Base-by-base conservation (phyloP, 2,888 invertebrate species). In the Graphium colonna region DNA sequence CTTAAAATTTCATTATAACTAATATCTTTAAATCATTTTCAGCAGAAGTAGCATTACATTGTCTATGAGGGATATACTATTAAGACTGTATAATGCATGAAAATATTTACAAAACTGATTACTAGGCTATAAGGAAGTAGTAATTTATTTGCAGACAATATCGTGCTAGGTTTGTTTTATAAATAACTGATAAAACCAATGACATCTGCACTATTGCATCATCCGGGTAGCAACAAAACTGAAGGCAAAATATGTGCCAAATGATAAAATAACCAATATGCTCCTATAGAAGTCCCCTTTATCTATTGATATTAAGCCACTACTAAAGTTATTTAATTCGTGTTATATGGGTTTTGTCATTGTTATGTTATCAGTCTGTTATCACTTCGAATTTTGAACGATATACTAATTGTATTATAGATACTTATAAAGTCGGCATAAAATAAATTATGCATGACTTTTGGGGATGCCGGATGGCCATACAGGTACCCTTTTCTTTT, bases 121-220 rank as follows among this genome's bases (percentile, higher is more conserved):
- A 21, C 21, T 26, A 38, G 26, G 18, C n/a, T 8, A 17, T 17
- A 41, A 31, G 15, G 17, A 33, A 17, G 46, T 33, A 42, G 33
- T 33, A 5, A 31, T 28, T 15, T 36, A 15, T 41, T 49, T 18
- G 15, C 33, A 18, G 21, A 21, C 21, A 21, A 21, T 21, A 21
- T 21, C 21, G 21, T 21, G 21, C 21, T 21, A 46, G 33, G 18
- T 36, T 33, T 36, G 40, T 46, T 51, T 51, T 40, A 52, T 33
- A 46, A 52, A 41, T 45, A 52, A 51, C 28, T 41, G 33, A 46
- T 46, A 39, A 39, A 26, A 48, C 16, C 16, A 40, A 31, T 16
- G 15, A 13, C 16, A 16, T 16, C 39, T 33, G 31, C 18, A 49
- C 7, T 10, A 49, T 49, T 41, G 18, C 41, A 33, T 42, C 31